A percentile compares a stretch with the other conserved stretches of the same genome.
Conservation (phyloP, 2,888 invertebrate species). For the Brachynemurus nebulosus region DNA sequence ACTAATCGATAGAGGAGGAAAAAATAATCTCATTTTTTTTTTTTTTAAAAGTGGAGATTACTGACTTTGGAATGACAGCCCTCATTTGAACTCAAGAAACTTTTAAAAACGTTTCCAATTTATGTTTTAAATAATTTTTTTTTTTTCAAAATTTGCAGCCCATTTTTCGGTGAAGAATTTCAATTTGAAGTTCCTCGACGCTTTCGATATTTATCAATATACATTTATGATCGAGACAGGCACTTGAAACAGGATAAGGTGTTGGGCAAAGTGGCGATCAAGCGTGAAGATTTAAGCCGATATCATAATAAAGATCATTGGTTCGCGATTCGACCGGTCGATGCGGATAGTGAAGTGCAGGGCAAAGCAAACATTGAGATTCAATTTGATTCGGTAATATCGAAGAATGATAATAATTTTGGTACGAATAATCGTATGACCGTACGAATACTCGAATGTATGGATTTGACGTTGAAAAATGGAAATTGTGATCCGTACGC, state of each 20-base stretch:
- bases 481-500: slow-evolving; percentile 87
- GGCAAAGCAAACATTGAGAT: slow-evolving; percentile 80
- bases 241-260: slow-evolving; percentile 74
- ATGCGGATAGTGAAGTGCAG: slow-evolving; percentile 83
- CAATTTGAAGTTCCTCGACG: slow-evolving; percentile 83
- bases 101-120: too few relatives aligned
- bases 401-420: slow-evolving; percentile 33
- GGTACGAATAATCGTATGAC: slow-evolving; percentile 31
- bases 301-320: slow-evolving; percentile 89
- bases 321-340: slow-evolving; percentile 75
- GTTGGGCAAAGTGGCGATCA: slow-evolving; percentile 75
- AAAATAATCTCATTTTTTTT: too few relatives aligned
- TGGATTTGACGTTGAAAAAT: slow-evolving; percentile 76
- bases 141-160: slow-evolving; percentile 40
- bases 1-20: too few relatives aligned
- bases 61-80: too few relatives aligned
- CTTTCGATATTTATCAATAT: slow-evolving; percentile 78
- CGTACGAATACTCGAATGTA: slow-evolving; percentile 67
- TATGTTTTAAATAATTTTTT: not conserved
- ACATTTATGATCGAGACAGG: slow-evolving; percentile 75
- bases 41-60: too few relatives aligned
- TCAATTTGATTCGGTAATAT: slow-evolving; percentile 46
- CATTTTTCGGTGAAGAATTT: slow-evolving; percentile 88
- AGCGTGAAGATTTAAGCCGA: slow-evolving; percentile 70
- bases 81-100: too few relatives aligned